Conservation (phyloP, 1,140 invertebrate species). For the Calliopsis andreniformis region DNA sequence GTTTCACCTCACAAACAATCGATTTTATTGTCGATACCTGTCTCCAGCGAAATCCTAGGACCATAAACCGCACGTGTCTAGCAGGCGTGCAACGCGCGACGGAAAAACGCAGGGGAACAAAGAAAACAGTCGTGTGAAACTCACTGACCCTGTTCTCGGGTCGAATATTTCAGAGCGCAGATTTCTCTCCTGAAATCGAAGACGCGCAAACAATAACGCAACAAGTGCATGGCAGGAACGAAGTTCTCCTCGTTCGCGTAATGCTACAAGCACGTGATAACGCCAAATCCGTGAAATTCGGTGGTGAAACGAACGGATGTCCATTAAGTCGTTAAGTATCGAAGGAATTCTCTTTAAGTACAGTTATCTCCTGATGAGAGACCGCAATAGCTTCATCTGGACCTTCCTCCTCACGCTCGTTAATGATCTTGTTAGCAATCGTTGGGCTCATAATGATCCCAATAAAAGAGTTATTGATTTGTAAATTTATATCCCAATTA, state of each 20-base stretch:
- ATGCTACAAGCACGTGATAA: not conserved
- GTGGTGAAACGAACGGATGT: not conserved
- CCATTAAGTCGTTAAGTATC: no score
- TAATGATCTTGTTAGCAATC: slow-evolving; percentile 3
- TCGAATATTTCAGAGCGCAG: slow-evolving; percentile 55
- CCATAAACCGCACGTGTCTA: slow-evolving; percentile 12
- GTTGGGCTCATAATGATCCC: not conserved
- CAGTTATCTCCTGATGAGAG: not conserved
- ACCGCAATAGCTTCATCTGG: not conserved
- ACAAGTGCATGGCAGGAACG: not conserved
- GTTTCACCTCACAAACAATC: slow-evolving; percentile 47
- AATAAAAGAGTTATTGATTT: not conserved
- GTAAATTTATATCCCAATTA: not conserved
- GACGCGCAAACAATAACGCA: slow-evolving; percentile 42
- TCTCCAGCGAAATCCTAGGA: not conserved
- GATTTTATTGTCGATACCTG: slow-evolving; percentile 31
- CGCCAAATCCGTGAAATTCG: not conserved
- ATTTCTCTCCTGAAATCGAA: slow-evolving; percentile 64
- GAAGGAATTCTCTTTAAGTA: not conserved
- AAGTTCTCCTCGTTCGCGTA: not conserved
- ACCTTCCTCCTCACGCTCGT: not conserved
- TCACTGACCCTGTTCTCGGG: slow-evolving; percentile 29
- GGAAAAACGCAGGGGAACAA: slow-evolving; percentile 16
- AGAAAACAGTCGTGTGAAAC: slow-evolving; percentile 32
- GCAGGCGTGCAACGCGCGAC: not conserved